Conservation (phyloP, 1,140 invertebrate species). For the Bombus fervidus region DNA sequence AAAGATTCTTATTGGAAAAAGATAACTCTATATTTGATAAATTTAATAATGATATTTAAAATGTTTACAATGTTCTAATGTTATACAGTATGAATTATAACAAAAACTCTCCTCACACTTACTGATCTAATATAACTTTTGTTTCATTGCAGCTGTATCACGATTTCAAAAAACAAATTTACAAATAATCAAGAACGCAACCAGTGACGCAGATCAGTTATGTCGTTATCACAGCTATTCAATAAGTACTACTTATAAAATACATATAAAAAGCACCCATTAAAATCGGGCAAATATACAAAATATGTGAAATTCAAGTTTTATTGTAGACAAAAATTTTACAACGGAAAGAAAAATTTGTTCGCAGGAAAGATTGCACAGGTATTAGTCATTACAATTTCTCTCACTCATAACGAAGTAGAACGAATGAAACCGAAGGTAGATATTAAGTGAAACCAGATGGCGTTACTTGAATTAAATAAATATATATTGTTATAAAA, state of each 20-base stretch:
- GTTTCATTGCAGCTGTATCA: constrained; percentile 55
- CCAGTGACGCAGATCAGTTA: constrained; percentile 53
- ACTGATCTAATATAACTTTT: constrained; percentile 62
- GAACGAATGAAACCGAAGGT: constrained; percentile 49
- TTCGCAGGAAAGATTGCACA: constrained; percentile 45
- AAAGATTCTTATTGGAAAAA: neutral
- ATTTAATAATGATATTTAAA: constrained; percentile 21
- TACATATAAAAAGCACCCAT: constrained; percentile 50
- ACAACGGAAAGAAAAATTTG: constrained; percentile 43
- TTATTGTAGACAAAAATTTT: constrained; percentile 32
- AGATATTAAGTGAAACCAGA: constrained; percentile 18
- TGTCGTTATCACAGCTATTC: constrained; percentile 67
- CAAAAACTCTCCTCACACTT: constrained; percentile 46
- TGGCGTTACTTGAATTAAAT: constrained; percentile 24
- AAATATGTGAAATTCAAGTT: constrained; percentile 19
- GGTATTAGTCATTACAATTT: constrained; percentile 60
- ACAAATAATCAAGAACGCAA: constrained; percentile 55
- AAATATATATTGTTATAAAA: constrained; percentile 1
- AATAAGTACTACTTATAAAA: constrained; percentile 67
- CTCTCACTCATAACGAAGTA: constrained; percentile 54
- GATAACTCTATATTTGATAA: constrained; percentile 2
- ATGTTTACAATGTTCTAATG: constrained; percentile 8
- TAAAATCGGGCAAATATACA: constrained; percentile 34
- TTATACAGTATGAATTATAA: constrained; percentile 25
- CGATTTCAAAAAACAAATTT: constrained; percentile 54